phyloP scores from a whole-genome alignment of 2,888 invertebrate species.

The Coelinius sp. region DNA sequence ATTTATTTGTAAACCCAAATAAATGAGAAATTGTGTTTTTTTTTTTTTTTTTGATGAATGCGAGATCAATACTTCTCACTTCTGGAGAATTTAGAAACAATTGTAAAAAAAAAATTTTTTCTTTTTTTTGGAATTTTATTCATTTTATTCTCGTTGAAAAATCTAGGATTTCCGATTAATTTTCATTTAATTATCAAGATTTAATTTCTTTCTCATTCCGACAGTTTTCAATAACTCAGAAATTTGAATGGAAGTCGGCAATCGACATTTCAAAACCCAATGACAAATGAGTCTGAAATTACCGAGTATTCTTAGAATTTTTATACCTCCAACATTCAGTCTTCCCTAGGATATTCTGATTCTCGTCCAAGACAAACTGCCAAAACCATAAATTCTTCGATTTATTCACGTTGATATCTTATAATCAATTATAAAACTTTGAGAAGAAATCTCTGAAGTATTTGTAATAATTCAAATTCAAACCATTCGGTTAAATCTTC shows the following conservation, averaged over 20 bases:
- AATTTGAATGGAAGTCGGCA: not conserved
- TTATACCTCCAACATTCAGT: not conserved
- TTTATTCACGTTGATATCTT: not conserved
- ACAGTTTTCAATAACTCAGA: not conserved
- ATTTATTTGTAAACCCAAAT: not conserved
- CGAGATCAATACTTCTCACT: too few species aligned
- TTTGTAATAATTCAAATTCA: not conserved
- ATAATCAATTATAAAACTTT: not conserved
- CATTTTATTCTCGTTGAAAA: not conserved
- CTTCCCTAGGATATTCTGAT: not conserved
- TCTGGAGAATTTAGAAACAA: too few species aligned
- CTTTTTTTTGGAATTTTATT: not conserved
- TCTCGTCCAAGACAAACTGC: not conserved
- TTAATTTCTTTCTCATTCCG: not conserved
- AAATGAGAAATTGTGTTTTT: not conserved
- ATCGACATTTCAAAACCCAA: not conserved
- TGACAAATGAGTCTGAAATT: not conserved
- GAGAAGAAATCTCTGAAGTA: not conserved
- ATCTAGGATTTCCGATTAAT: not conserved
- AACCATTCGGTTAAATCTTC: not conserved
- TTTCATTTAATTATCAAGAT: not conserved
- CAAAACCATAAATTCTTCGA: not conserved
- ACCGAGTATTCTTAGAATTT: not conserved
- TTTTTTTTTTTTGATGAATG: slow-evolving; percentile 1
- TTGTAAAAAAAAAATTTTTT: too few species aligned